These are phyloP conservation scores for Pluvialis apricaria DNA, from an alignment of 2,113 vertebrate genomes.

Conservation along the genomic window DNA sequence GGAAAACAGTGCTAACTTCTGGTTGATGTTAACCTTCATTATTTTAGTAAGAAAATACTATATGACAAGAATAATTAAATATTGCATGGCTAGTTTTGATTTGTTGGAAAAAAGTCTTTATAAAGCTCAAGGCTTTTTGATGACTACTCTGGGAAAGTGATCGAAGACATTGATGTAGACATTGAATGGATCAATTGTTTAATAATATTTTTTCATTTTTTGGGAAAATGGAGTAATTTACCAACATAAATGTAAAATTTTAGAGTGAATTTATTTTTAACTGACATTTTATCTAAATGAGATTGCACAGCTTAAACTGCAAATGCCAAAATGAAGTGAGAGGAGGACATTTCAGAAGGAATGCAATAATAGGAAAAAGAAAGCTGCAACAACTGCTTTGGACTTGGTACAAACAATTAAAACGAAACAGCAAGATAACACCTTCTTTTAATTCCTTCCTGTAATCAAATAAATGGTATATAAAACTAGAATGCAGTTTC, in stretches of 20 bases:
- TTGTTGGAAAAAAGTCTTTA: not conserved
- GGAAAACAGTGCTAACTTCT: not conserved
- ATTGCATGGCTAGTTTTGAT: not conserved
- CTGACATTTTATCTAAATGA: not conserved
- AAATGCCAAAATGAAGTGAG: not conserved
- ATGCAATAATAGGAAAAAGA: not conserved
- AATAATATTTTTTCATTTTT: not conserved
- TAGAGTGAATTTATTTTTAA: not conserved
- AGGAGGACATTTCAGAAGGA: not conserved
- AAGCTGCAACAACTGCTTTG: not conserved
- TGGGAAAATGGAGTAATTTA: not conserved
- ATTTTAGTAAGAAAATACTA: not conserved
- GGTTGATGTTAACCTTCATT: not conserved
- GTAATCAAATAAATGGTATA: not conserved
- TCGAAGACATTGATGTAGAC: not conserved
- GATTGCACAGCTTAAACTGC: not conserved
- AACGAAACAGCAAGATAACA: not conserved
- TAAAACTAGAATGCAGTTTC: not conserved
- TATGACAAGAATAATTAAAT: not conserved
- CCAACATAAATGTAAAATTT: not conserved
- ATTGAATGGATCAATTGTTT: not conserved
- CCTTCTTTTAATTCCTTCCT: not conserved
- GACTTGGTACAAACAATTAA: not conserved
- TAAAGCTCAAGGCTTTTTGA: not conserved
- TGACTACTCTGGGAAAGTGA: not conserved